Base-by-base conservation (phyloP, 2,113 vertebrate genomes). In the Tupaia chinensis region DNA sequence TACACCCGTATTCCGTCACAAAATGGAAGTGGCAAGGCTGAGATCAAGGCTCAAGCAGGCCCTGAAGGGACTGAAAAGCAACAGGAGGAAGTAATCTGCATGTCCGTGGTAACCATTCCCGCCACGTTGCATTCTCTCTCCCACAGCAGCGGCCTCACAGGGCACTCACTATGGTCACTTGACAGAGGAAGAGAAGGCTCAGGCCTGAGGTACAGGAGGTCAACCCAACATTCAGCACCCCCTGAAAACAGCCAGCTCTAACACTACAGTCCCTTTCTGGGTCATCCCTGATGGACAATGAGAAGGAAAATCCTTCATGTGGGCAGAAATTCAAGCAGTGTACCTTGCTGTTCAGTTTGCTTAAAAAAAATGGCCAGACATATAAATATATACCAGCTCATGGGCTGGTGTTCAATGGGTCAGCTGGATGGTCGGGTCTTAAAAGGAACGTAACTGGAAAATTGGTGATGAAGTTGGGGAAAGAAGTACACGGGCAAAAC, bases 391-490 rank as follows among this genome's bases (percentile, higher is more conserved):
- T 27, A 34, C 22, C 63, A 56, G 65, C 10, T 27, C 0, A 3
- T 34, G 34, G 4, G 12, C 58, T 65, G 73, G 73, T 29, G 56
- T 16, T 9, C 27, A 54, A 9, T 56, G 17, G 16, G 84, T 78
- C 85, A 65, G 22, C 44, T 70, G 16, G 11, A 54, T 61, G n/a
- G 56, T 79, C 34, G 78, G 54, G 27, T 78, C 65, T 17, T 79
- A 7, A 34, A 89, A 84, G 16, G 32, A 94, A 65, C 23, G 65
- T 27, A 27, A 72, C 19, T 72, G 9, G 29, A 94, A 94, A 78
- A 79, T 9, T 90, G 80, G 22, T 63, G 44, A 72, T 65, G 63
- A 85, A 17, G 17, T 56, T 9, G 19, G 20, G 73, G 65, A 9
- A 83, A 53, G 25, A 53, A 61, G 7, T 68, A 16, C 54, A 17